Conservation (phyloP, 1,140 invertebrate genomes). For the Medauroidea extradentata region DNA sequence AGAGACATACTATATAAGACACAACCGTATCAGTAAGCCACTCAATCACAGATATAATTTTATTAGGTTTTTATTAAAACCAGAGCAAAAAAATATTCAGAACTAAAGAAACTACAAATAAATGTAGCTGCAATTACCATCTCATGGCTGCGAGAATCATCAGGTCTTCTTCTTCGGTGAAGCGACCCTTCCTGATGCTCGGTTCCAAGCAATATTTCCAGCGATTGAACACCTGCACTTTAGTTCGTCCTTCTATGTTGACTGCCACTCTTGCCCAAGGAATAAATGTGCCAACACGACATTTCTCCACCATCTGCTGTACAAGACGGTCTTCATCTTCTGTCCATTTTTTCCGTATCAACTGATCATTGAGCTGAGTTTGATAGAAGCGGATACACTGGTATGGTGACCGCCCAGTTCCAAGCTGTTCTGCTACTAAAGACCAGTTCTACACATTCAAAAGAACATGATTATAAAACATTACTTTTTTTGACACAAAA, state of each 20-base stretch:
- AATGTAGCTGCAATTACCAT: too few relatives aligned
- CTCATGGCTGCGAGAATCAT: slow-evolving; percentile 1
- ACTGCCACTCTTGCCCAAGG: slow-evolving; percentile 58
- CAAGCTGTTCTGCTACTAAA: slow-evolving; percentile 50
- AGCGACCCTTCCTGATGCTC: slow-evolving; percentile 12
- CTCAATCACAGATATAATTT: too few relatives aligned
- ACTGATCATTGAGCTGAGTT: slow-evolving; percentile 1
- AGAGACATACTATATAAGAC: too few relatives aligned
- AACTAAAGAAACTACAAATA: too few relatives aligned
- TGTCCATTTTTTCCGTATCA: slow-evolving; percentile 46
- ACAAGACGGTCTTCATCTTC: slow-evolving; percentile 55
- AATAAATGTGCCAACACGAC: slow-evolving; percentile 54
- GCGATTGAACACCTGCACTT: slow-evolving; percentile 42
- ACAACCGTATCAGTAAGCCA: too few relatives aligned
- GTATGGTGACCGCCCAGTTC: slow-evolving; percentile 55
- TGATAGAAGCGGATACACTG: slow-evolving; percentile 60
- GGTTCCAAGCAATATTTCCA: slow-evolving; percentile 44
- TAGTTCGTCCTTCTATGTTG: slow-evolving; percentile 54
- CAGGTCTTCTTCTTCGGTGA: slow-evolving; percentile 11
- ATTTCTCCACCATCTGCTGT: slow-evolving; percentile 47
- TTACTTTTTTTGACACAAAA: too few relatives aligned
- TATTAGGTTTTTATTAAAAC: too few relatives aligned
- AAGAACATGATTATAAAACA: too few relatives aligned
- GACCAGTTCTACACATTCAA: slow-evolving; percentile 55
- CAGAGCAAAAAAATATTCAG: too few relatives aligned